Evolutionary conservation across 2,797 vertebrate species (phyloP).

Genomic region (Sebastes paucispinis): DNA sequence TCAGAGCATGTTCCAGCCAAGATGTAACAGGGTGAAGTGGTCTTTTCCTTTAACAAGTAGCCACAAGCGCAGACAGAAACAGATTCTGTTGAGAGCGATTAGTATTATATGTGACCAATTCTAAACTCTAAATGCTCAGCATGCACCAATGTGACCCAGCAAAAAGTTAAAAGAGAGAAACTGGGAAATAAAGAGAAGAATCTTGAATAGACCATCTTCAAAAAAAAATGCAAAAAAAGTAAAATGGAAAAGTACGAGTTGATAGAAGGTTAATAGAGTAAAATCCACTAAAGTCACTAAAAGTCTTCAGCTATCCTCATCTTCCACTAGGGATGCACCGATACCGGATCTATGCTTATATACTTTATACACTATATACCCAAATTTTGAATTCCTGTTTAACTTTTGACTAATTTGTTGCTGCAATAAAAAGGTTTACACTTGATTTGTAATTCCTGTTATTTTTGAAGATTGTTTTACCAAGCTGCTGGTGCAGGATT

Average conservation of each 20-base stretch:
- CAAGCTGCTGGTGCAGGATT: too few relatives aligned
- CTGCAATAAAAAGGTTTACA: too few relatives aligned
- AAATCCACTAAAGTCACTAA: neutral
- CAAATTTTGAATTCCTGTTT: too few relatives aligned
- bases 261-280: neutral
- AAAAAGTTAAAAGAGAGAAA: neutral
- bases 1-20: neutral
- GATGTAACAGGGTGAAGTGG: constrained; percentile 3
- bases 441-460: too few relatives aligned
- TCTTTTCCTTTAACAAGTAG: constrained; percentile 1
- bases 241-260: neutral
- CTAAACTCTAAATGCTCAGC: constrained; percentile 13
- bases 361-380: too few relatives aligned
- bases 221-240: neutral
- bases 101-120: constrained; percentile 1
- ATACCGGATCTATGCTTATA: too few relatives aligned
- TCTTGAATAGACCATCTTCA: neutral
- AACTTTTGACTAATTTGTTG: too few relatives aligned
- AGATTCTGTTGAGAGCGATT: neutral
- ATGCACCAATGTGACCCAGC: constrained; percentile 8
- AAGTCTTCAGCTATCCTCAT: neutral
- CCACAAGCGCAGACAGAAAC: neutral
- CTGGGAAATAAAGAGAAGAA: neutral
- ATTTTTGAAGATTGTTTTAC: too few relatives aligned
- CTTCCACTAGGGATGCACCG: neutral